phyloP scores from a whole-genome alignment of 2,888 invertebrate genomes.

The Drosophila rubida region DNA sequence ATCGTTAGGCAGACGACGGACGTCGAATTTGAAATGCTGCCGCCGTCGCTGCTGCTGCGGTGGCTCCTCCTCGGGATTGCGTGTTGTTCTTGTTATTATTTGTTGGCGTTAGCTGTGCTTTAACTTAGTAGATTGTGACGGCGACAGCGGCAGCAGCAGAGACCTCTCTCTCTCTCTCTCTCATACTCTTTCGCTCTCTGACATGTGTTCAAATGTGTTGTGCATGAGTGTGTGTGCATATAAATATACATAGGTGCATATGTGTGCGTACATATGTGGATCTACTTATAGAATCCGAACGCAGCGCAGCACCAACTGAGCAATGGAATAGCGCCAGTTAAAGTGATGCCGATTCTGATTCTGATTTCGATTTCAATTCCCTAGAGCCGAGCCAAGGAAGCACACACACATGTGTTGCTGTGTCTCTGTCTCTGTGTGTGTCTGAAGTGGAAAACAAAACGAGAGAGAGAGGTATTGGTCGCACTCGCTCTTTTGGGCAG shows the following conservation, averaged over 20 bases:
- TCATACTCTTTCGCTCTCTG: conserved; percentile 44
- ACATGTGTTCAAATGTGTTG: conserved; percentile 67
- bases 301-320: conserved; percentile 23
- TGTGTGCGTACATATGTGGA: conserved; percentile 58
- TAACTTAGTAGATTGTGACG: conserved; percentile 76
- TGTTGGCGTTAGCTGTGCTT: conserved; percentile 59
- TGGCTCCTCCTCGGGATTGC: conserved; percentile 39
- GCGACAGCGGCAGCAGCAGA: conserved; percentile 8
- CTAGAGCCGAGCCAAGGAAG: conserved; percentile 52
- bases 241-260: conserved; percentile 59
- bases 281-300: conserved; percentile 72
- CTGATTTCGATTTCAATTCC: conserved; percentile 49
- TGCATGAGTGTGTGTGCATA: conserved; percentile 37
- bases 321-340: conserved; percentile 51
- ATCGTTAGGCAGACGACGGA: conserved; percentile 66
- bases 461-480: not conserved
- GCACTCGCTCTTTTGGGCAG: conserved; percentile 21
- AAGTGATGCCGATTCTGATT: conserved; percentile 45
- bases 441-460: conserved; percentile 5
- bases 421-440: conserved; percentile 9
- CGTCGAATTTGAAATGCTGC: conserved; percentile 27
- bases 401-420: not conserved
- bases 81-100: conserved; percentile 17
- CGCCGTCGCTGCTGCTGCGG: conserved; percentile 25
- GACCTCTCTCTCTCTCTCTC: conserved; percentile 35